Evolutionary conservation across 2,113 vertebrate species (phyloP).

Genomic region (Amia ocellicauda): DNA sequence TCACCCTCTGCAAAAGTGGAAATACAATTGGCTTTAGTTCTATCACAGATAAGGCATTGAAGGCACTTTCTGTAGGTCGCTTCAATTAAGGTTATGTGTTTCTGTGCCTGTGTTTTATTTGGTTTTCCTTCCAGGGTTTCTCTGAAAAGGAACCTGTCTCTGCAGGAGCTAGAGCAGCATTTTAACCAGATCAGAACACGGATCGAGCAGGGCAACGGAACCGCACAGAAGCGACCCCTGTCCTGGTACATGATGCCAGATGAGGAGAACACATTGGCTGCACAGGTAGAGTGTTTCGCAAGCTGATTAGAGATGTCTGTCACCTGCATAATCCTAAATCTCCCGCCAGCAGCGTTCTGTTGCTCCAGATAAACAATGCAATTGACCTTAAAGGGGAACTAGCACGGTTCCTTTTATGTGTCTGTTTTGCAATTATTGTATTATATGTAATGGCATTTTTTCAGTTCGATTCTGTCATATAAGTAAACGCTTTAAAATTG

Average conservation of each 20-base stretch:
- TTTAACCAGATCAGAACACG: slow-evolving; percentile 77
- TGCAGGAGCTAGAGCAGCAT: slow-evolving; percentile 88
- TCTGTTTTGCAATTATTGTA: too few species aligned
- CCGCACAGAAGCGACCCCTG: slow-evolving; percentile 55
- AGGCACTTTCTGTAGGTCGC: neutral
- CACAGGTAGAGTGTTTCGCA: slow-evolving; percentile 70
- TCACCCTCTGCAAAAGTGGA: too few species aligned
- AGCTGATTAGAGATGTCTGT: too few species aligned
- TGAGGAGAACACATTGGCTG: slow-evolving; percentile 82
- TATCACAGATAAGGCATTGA: neutral
- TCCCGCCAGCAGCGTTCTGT: too few species aligned
- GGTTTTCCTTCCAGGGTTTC: slow-evolving; percentile 66
- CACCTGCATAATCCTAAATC: too few species aligned
- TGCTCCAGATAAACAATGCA: too few species aligned
- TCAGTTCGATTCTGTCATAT: too few species aligned
- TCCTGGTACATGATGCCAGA: slow-evolving; percentile 90
- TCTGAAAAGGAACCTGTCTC: slow-evolving; percentile 86
- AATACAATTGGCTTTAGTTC: neutral
- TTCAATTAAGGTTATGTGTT: neutral
- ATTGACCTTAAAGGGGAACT: too few species aligned
- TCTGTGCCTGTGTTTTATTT: slow-evolving; percentile 28
- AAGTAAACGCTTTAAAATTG: too few species aligned
- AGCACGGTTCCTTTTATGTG: too few species aligned
- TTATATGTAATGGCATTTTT: too few species aligned
- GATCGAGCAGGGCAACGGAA: slow-evolving; percentile 66